phyloP scores from a whole-genome alignment of 2,113 vertebrate species.

The Solea solea region DNA sequence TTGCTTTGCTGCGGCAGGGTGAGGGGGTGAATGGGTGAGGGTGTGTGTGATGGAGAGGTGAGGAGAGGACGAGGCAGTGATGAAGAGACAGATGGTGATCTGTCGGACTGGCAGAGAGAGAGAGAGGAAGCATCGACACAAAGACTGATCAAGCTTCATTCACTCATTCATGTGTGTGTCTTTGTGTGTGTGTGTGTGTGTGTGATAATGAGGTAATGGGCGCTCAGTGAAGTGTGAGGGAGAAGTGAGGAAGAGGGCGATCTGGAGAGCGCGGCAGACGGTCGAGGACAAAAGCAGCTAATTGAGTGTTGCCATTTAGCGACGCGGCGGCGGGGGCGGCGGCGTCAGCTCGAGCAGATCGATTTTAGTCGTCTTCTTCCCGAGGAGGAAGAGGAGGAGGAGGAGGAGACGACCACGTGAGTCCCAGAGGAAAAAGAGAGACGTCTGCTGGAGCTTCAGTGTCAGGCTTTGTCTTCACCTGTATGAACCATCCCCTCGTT shows the following conservation, averaged over 20 bases:
- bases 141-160: slow-evolving; percentile 24
- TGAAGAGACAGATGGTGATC: slow-evolving; percentile 39
- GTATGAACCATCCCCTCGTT: not conserved
- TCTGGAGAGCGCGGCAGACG: slow-evolving; percentile 50
- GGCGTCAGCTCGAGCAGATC: slow-evolving; percentile 40
- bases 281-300: slow-evolving; percentile 67
- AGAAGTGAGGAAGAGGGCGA: slow-evolving; percentile 49
- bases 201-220: slow-evolving; percentile 68
- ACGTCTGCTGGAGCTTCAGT: not conserved
- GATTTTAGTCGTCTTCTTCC: slow-evolving; percentile 14
- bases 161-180: slow-evolving; percentile 17
- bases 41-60: slow-evolving; percentile 47
- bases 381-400: not conserved
- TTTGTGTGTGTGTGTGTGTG: slow-evolving; percentile 20
- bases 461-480: too few relatives aligned
- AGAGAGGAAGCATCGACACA: slow-evolving; percentile 22
- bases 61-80: slow-evolving; percentile 24
- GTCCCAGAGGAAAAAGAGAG: slow-evolving; percentile 4
- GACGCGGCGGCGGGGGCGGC: slow-evolving; percentile 43
- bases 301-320: slow-evolving; percentile 66
- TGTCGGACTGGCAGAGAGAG: slow-evolving; percentile 19
- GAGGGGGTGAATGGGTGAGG: not conserved
- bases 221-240: slow-evolving; percentile 57
- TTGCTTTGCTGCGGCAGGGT: slow-evolving; percentile 15
- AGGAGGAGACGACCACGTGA: slow-evolving; percentile 14